Percentiles rank a stretch among this genome's conserved stretches.
These are phyloP conservation scores for Cnemophilus loriae DNA, from an alignment of 2,113 vertebrate genomes.

Conservation along the genomic window DNA sequence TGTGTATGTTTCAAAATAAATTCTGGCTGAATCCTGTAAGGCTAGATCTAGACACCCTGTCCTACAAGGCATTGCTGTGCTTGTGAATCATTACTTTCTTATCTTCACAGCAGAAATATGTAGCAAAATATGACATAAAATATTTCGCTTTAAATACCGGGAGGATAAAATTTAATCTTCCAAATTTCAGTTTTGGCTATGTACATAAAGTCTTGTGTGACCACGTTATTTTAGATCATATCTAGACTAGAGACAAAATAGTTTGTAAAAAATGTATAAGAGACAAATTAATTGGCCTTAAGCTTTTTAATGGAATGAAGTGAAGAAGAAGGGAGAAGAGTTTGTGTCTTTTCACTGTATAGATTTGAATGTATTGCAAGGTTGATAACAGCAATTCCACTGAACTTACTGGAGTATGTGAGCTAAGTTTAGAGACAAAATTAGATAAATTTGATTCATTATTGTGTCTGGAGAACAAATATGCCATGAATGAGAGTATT, in stretches of 20 bases:
- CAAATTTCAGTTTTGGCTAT: not conserved
- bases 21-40: not conserved
- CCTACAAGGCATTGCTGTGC: not conserved
- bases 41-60: not conserved
- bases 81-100: not conserved
- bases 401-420: not conserved
- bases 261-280: not conserved
- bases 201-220: not conserved
- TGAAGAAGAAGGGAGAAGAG: not conserved
- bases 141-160: not conserved
- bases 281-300: not conserved
- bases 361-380: not conserved
- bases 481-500: not conserved
- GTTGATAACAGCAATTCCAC: not conserved
- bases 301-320: not conserved
- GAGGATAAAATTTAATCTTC: not conserved
- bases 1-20: not conserved
- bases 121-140: not conserved
- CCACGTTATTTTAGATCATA: not conserved
- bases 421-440: not conserved
- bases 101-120: not conserved
- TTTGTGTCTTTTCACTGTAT: not conserved
- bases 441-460: not conserved
- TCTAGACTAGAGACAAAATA: not conserved
- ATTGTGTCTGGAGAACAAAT: not conserved